Evolutionary conservation across 2,113 vertebrate species (phyloP).

Genomic region (Microcebus griseorufus): DNA sequence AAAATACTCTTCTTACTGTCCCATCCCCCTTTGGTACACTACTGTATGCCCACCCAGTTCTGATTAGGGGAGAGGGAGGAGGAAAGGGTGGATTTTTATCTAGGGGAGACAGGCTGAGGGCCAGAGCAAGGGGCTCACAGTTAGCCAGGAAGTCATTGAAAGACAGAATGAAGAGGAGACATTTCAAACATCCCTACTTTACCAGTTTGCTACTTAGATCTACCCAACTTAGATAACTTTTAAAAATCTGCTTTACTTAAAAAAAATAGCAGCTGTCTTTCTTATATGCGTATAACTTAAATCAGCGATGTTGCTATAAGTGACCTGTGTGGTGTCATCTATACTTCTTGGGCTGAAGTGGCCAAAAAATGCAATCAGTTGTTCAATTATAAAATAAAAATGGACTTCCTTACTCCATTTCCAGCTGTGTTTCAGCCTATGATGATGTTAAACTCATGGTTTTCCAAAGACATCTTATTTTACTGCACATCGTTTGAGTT

Average conservation of each 20-base stretch:
- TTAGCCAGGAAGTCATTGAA: background rate
- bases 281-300: background rate
- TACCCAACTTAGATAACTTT: background rate
- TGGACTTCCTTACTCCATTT: constrained; percentile 13
- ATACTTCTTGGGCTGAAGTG: background rate
- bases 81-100: constrained; percentile 16
- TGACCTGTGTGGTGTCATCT: background rate
- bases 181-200: background rate
- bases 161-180: background rate
- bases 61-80: background rate
- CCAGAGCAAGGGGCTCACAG: background rate
- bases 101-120: background rate
- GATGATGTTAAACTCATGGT: constrained; percentile 40
- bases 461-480: constrained; percentile 54
- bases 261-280: constrained; percentile 24
- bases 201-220: constrained; percentile 22
- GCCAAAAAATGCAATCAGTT: background rate
- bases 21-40: background rate
- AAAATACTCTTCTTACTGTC: background rate
- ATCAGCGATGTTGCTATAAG: background rate
- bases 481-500: constrained; percentile 30
- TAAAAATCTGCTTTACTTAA: background rate
- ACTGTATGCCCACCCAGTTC: background rate
- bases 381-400: constrained; percentile 60
- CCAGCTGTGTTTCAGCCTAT: constrained; percentile 1